These are phyloP conservation scores for Drosophila repletoides DNA, from an alignment of 1,140 invertebrate genomes.

Conservation along the genomic window DNA sequence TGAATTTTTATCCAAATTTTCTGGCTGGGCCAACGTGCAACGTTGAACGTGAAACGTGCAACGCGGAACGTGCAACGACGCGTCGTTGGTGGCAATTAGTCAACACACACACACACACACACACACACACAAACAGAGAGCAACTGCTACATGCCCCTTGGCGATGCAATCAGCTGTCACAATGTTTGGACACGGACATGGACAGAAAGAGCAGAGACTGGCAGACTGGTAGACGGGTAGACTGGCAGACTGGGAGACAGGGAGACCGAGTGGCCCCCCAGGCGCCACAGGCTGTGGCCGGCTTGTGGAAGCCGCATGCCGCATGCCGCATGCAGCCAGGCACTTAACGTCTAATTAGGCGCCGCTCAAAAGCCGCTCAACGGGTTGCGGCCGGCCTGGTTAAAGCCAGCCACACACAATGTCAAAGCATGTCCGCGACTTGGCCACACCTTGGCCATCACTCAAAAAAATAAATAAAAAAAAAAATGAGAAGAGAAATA, in stretches of 20 bases:
- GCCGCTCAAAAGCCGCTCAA: constrained; percentile 70
- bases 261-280: background rate
- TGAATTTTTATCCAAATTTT: constrained; percentile 2
- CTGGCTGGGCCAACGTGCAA: background rate
- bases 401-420: constrained; percentile 41
- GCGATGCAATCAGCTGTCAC: constrained; percentile 69
- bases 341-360: constrained; percentile 76
- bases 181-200: constrained; percentile 60
- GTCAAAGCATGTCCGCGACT: constrained; percentile 56
- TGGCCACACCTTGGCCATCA: constrained; percentile 67
- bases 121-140: background rate
- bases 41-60: background rate
- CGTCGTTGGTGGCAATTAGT: constrained; percentile 64
- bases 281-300: constrained; percentile 5
- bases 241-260: background rate
- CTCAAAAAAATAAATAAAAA: constrained; percentile 30
- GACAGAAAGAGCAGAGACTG: background rate
- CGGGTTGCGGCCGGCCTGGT: constrained; percentile 32
- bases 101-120: constrained; percentile 35
- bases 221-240: background rate
- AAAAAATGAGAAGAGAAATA: constrained; percentile 1
- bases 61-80: constrained; percentile 5
- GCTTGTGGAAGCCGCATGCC: constrained; percentile 41
- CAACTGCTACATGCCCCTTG: background rate
- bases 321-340: constrained; percentile 12